A percentile compares a stretch with the other conserved stretches of the same genome.
phyloP scores from a whole-genome alignment of 2,888 invertebrate species.

The Leucophora obtusa region DNA sequence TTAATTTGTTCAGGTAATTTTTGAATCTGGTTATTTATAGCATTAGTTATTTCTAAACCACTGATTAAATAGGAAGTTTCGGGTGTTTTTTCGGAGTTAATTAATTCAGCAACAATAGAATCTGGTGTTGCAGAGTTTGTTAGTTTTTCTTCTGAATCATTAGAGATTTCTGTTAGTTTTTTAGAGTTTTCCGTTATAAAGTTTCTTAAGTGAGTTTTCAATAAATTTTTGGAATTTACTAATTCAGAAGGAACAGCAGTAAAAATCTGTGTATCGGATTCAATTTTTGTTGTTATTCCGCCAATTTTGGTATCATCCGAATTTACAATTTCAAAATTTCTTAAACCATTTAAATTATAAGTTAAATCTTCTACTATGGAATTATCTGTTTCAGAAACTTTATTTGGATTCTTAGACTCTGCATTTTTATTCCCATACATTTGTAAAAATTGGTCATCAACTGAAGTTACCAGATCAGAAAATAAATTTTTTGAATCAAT shows the following conservation, averaged over 20 bases:
- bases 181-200: too few species aligned
- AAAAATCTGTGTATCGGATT: not conserved
- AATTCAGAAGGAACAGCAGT: not conserved
- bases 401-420: not conserved
- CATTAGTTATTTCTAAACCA: too few species aligned
- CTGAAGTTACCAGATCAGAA: not conserved
- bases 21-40: too few species aligned
- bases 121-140: not conserved
- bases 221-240: not conserved
- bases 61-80: not conserved
- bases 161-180: not conserved
- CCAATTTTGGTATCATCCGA: not conserved
- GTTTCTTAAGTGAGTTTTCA: not conserved
- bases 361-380: not conserved
- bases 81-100: not conserved
- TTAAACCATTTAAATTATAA: not conserved
- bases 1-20: too few species aligned
- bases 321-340: not conserved
- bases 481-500: not conserved
- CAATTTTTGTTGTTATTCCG: not conserved
- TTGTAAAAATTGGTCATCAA: not conserved
- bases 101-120: not conserved
- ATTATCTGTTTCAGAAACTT: conserved; percentile 5
- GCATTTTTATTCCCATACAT: not conserved
- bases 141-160: not conserved